A percentile compares a stretch with the other conserved stretches of the same genome.
Evolutionary conservation across 2,113 vertebrate genomes (phyloP).

Genomic region (Alaudala cheleensis): DNA sequence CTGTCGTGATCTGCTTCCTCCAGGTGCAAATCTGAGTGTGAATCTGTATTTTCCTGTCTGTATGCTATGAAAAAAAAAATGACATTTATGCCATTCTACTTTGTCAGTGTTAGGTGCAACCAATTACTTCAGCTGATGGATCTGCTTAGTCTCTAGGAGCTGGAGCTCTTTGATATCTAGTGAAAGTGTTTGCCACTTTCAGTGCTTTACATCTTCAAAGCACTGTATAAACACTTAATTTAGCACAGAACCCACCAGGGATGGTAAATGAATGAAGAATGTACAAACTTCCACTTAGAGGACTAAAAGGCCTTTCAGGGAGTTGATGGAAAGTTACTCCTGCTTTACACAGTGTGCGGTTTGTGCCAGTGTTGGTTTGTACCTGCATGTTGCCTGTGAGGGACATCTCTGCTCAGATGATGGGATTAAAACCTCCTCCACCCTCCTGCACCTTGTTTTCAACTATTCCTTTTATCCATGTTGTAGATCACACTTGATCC

Average conservation of each 20-base stretch:
- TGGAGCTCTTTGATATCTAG: constrained; percentile 43
- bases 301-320: constrained; percentile 11
- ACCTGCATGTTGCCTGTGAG: neutral
- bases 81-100: neutral
- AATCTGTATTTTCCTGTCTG: neutral
- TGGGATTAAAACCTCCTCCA: neutral
- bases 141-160: neutral
- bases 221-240: constrained; percentile 40
- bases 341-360: neutral
- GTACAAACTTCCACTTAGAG: constrained; percentile 8
- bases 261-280: constrained; percentile 6
- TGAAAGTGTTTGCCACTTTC: constrained; percentile 18
- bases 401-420: neutral
- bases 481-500: neutral
- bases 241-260: constrained; percentile 12
- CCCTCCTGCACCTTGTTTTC: neutral
- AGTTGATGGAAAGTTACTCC: neutral
- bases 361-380: neutral
- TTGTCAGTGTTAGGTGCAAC: neutral
- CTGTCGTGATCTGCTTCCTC: neutral
- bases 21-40: neutral
- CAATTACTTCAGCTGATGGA: constrained; percentile 45
- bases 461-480: neutral
- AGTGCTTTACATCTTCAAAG: constrained; percentile 53
- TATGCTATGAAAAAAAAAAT: neutral